Evolutionary conservation across 2,888 invertebrate species (phyloP), one percentile per base, ranked within the genome.

Genomic region (Stenoptilia bipunctidactyla): DNA sequence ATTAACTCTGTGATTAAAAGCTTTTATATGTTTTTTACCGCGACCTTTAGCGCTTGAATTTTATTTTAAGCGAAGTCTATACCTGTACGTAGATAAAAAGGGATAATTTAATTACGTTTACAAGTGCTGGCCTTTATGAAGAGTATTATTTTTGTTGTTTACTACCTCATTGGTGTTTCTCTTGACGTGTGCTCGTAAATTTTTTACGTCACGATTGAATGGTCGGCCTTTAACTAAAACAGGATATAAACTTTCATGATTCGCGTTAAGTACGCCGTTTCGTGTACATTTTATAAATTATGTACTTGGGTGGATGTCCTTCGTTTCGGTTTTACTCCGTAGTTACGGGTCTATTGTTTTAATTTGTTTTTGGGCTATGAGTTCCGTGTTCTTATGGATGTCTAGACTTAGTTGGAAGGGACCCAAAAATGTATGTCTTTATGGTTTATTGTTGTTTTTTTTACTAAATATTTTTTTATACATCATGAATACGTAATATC

Each of bases 211-310:
- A 58, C 74, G 70, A 77, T 80, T 73, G 76, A 77, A 79, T 77
- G 75, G 73, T 69, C 66, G 61, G 66, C 74, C 75, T 73, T 75
- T 74, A 79, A 77, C 77, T 80, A 77, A 80, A 79, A 75, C 72
- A 76, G 73, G 74, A 63, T 65, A 73, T 82, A 80, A 82, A 77
- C 62, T 79, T 82, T 77, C 74, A 77, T 70, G 80, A 76, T 77
- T 77, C 69, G 59, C 54, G 63, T 79, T 79, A 77, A 80, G 64
- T 65, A 61, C 62, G 57, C 70, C 61, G 68, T 79, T 13, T 75
- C 77, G 70, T 75, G 77, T 76, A 75, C 67, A 75, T 79, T 79
- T 80, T 79, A 76, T 77, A 79, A 79, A 77, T 75, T 67, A 74
- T 66, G 63, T 69, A 64, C 66, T 61, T n/a, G n/a, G 63, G 56